These are phyloP conservation scores for Brachyistius frenatus DNA, from an alignment of 2,113 vertebrate genomes.

Conservation along the genomic window DNA sequence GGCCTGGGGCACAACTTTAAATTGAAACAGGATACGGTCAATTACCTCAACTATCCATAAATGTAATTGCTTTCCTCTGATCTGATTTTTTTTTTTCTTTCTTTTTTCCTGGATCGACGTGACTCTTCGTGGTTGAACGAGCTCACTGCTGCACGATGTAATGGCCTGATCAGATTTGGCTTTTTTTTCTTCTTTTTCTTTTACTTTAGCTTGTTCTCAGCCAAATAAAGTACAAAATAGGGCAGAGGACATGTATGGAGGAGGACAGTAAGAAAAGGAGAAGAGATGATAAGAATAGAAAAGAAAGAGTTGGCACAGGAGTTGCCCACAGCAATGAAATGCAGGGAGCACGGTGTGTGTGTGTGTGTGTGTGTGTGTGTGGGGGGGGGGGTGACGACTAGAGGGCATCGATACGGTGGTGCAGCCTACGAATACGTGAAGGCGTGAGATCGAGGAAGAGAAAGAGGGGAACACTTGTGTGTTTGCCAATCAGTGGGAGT, in stretches of 20 bases:
- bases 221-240: conserved; percentile 22
- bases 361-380: neutral
- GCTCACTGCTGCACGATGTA: conserved; percentile 18
- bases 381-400: neutral
- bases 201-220: conserved; percentile 17
- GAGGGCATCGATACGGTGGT: neutral
- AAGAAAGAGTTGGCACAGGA: neutral
- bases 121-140: conserved; percentile 11
- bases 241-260: conserved; percentile 12
- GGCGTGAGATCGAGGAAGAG: neutral
- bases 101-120: conserved; percentile 5
- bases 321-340: conserved; percentile 1
- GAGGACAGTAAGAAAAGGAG: conserved; percentile 4
- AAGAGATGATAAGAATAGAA: conserved; percentile 20
- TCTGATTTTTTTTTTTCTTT: conserved; percentile 32
- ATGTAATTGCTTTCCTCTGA: conserved; percentile 62
- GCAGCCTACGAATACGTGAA: conserved; percentile 7
- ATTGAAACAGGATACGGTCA: conserved; percentile 64
- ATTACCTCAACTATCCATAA: conserved; percentile 57
- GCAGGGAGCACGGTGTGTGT: neutral
- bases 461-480: neutral
- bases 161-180: conserved; percentile 5
- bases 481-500: conserved; percentile 17
- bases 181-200: neutral
- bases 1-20: conserved; percentile 26